Evolutionary conservation across 2,113 vertebrate genomes (phyloP), one percentile per base, ranked within the genome.

Genomic region (Halichoeres trimaculatus): DNA sequence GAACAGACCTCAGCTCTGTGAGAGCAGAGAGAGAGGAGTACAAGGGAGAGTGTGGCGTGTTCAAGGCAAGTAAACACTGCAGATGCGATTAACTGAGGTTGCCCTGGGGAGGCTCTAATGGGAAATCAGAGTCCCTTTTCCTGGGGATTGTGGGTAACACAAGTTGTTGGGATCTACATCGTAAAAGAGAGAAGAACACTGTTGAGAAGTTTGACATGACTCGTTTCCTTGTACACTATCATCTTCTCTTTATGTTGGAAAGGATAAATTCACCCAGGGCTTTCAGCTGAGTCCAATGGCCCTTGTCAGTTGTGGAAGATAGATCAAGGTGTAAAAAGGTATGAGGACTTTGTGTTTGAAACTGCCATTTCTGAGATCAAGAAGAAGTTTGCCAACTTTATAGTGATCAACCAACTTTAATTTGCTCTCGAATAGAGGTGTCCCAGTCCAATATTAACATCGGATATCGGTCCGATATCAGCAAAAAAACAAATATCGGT

Each of bases 81-180:
- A 24, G 48, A 74, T 76, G 67, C 56, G 66, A 81, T 88, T 84
- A 79, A 63, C 43, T 52, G 45, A 78, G 70, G 70, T 75, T 59
- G 75, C 87, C 59, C 56, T 3, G 1, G 69, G 80, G 72, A 63
- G 56, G 65, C 59, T 71, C 64, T 83, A 51, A 80, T 74, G 81
- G 77, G 83, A 87, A 86, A 84, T 84, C 70, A 56, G 51, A 78
- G 77, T 71, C 34, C 57, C 82, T 66, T 61, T 66, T 76, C 61
- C 50, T 24, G 10, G 57, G 72, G 52, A 70, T 61, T 74, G 74
- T 65, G 43, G 56, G 50, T 64, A 83, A 57, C 35, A 41, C 40
- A 11, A 52, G 70, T 45, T 26, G 43, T 52, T 57, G 9, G 26
- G 50, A 47, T 60, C 20, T 47, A 19, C 12, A 41, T n/a, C 0